phyloP scores from a whole-genome alignment of 2,888 invertebrate species.

The Criorhina ranunculi region DNA sequence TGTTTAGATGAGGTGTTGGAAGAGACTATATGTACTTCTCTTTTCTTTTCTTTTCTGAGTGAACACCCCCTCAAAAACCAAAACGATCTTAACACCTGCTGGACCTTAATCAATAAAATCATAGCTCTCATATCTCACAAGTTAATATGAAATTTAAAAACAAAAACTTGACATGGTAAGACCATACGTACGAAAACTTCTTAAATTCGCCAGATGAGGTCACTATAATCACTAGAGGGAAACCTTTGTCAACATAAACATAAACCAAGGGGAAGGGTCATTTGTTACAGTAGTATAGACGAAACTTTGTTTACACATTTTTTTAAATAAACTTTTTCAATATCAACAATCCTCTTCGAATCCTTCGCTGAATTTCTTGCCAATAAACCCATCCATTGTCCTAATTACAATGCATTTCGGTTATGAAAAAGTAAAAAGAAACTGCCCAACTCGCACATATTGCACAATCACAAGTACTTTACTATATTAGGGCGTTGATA shows the following conservation, averaged over 20 bases:
- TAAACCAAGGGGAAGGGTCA: background rate
- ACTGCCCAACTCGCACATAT: background rate
- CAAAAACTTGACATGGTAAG: no score
- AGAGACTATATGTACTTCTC: no score
- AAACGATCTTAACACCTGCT: no score
- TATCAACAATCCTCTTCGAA: background rate
- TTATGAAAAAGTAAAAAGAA: background rate
- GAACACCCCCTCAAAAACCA: no score
- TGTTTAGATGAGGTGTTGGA: no score
- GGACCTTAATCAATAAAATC: no score
- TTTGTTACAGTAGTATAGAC: no score
- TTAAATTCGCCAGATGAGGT: background rate
- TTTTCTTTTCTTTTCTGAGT: no score
- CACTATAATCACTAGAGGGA: background rate
- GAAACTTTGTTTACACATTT: background rate
- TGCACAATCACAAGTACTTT: constrained; percentile 1
- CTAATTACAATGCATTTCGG: background rate
- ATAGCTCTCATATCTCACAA: no score
- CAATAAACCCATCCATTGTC: background rate
- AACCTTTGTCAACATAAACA: no score
- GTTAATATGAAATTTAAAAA: no score
- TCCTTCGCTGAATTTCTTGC: background rate
- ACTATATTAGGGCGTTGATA: background rate
- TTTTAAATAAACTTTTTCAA: constrained; percentile 3
- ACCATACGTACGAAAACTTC: background rate